These are phyloP conservation scores for Alitta virens DNA, from an alignment of 2,888 invertebrate species.

Conservation along the genomic window DNA sequence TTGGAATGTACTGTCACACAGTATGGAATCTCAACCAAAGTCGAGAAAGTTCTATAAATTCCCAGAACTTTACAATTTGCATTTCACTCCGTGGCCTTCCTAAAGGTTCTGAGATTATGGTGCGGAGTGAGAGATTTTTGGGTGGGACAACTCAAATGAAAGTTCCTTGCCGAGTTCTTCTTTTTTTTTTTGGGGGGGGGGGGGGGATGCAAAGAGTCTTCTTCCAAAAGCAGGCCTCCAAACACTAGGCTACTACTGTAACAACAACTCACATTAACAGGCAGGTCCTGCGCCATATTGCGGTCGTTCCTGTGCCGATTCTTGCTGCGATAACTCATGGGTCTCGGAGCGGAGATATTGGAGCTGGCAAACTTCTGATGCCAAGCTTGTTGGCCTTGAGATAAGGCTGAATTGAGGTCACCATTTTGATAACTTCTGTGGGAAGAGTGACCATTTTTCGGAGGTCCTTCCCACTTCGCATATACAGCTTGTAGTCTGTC, in stretches of 20 bases:
- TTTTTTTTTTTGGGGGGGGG: no score
- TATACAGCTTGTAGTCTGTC: constrained; percentile 1
- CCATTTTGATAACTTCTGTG: background rate
- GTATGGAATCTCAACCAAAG: no score
- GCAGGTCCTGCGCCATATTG: background rate
- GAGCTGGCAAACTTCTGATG: constrained; percentile 4
- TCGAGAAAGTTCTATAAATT: no score
- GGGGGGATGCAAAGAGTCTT: no score
- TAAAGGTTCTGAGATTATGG: no score
- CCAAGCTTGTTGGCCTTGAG: constrained; percentile 4
- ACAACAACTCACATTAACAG: background rate
- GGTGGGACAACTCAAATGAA: no score
- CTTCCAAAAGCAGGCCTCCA: background rate
- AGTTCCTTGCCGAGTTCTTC: no score
- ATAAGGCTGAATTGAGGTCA: background rate
- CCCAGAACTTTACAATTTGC: no score
- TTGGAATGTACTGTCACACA: no score
- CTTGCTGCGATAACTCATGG: background rate
- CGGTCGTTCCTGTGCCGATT: background rate
- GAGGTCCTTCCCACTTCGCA: constrained; percentile 2
- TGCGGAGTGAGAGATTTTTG: no score
- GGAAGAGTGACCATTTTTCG: no score
- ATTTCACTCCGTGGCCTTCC: no score
- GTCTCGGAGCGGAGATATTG: background rate
- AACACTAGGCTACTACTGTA: background rate